phyloP scores from a whole-genome alignment of 1,140 invertebrate genomes.

The Teleopsis dalmanni region DNA sequence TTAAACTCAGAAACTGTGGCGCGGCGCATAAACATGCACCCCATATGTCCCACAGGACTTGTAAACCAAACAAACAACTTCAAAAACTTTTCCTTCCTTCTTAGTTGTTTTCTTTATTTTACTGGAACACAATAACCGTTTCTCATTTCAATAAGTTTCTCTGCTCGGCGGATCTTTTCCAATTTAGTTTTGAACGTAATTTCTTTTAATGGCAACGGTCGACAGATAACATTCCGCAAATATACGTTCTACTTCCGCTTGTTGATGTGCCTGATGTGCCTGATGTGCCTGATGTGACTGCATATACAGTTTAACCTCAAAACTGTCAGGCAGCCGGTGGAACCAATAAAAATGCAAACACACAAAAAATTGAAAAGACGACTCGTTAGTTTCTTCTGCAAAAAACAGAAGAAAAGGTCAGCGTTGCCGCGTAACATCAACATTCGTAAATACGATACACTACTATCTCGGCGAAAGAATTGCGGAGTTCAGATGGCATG shows the following conservation, averaged over 20 bases:
- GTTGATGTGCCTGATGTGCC: no score
- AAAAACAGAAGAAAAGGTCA: neutral
- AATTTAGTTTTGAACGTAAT: conserved; percentile 43
- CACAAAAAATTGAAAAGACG: neutral
- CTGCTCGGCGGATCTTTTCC: conserved; percentile 19
- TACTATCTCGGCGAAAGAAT: no score
- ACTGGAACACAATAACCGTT: conserved; percentile 37
- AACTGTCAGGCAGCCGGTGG: neutral
- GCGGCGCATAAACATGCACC: neutral
- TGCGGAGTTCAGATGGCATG: no score
- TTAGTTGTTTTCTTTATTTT: conserved; percentile 15
- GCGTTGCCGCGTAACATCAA: neutral
- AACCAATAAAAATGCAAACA: neutral
- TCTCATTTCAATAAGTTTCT: conserved; percentile 33
- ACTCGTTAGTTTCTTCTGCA: neutral
- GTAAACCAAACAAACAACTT: conserved; percentile 43
- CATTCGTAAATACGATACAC: no score
- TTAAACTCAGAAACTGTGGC: no score
- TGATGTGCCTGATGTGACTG: neutral
- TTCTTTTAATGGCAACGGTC: conserved; percentile 39
- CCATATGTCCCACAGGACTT: conserved; percentile 40
- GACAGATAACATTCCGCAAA: conserved; percentile 32
- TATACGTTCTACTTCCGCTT: no score
- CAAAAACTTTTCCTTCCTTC: conserved; percentile 20
- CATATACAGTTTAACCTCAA: neutral